Conservation (phyloP, 1,140 invertebrate genomes). For the Harpegnathos saltator region DNA sequence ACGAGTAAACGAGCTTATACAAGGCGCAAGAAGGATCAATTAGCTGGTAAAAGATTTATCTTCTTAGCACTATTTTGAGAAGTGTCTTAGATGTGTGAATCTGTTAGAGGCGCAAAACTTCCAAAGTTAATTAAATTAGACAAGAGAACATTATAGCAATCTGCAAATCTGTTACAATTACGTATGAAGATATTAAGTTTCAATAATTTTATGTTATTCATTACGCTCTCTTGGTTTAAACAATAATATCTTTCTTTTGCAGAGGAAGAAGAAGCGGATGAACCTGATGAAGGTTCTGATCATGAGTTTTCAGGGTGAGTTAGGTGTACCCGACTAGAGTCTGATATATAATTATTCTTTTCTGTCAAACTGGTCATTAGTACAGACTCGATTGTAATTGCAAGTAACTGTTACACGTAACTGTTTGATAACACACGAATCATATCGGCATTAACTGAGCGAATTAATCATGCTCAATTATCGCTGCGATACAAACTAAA, state of each 20-base stretch:
- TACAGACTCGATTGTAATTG: conserved; percentile 36
- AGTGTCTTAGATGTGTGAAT: conserved; percentile 9
- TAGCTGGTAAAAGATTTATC: conserved; percentile 74
- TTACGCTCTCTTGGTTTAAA: conserved; percentile 26
- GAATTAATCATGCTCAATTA: conserved; percentile 28
- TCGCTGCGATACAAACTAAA: conserved; percentile 38
- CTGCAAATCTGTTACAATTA: background rate
- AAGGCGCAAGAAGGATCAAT: conserved; percentile 87
- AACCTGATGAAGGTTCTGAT: conserved; percentile 88
- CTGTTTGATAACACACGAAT: conserved; percentile 28
- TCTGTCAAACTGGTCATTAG: conserved; percentile 30
- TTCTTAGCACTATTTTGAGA: background rate
- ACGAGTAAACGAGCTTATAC: conserved; percentile 90
- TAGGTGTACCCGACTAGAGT: conserved; percentile 65
- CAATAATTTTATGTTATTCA: background rate
- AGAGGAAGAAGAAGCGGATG: conserved; percentile 89
- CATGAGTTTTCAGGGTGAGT: conserved; percentile 87
- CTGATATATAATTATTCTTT: conserved; percentile 49
- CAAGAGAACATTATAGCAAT: background rate
- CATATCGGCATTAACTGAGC: conserved; percentile 11
- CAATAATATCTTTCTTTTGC: conserved; percentile 68
- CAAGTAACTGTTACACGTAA: conserved; percentile 49
- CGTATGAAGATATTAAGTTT: background rate
- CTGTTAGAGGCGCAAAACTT: background rate
- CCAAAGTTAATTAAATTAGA: conserved; percentile 9